These are phyloP conservation scores for Callyntrura sp. DNA, from an alignment of 2,888 invertebrate genomes.

Conservation along the genomic window DNA sequence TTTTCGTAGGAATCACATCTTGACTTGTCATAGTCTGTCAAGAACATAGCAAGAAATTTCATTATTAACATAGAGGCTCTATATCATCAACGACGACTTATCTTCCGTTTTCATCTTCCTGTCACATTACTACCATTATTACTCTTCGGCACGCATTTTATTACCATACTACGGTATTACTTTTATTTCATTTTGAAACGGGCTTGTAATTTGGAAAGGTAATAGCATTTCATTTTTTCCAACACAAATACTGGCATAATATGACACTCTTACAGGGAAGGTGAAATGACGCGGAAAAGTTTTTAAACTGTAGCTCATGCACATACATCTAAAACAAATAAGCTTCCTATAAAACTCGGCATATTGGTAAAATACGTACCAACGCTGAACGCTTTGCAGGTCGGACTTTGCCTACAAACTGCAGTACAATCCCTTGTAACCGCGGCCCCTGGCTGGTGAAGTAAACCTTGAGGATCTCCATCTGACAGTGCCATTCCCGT, in stretches of 20 bases:
- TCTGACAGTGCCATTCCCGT: constrained; percentile 85
- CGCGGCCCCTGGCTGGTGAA: constrained; percentile 85
- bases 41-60: constrained; percentile 17
- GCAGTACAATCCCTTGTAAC: constrained; percentile 86
- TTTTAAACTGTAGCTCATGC: no score
- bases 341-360: background rate
- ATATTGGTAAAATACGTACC: constrained; percentile 84
- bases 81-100: background rate
- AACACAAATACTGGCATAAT: background rate
- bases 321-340: no score
- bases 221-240: background rate
- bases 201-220: background rate
- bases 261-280: background rate
- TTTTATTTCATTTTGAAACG: no score
- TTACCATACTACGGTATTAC: background rate
- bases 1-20: constrained; percentile 85
- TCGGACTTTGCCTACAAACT: constrained; percentile 85
- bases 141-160: background rate
- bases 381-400: constrained; percentile 85
- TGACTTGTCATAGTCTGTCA: constrained; percentile 85
- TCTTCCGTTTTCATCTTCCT: background rate
- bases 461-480: constrained; percentile 85
- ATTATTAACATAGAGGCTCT: background rate
- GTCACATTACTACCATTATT: background rate
- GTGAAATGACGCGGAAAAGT: background rate